Base-by-base conservation (phyloP, 2,113 vertebrate species). In the Tragelaphus buxtoni region DNA sequence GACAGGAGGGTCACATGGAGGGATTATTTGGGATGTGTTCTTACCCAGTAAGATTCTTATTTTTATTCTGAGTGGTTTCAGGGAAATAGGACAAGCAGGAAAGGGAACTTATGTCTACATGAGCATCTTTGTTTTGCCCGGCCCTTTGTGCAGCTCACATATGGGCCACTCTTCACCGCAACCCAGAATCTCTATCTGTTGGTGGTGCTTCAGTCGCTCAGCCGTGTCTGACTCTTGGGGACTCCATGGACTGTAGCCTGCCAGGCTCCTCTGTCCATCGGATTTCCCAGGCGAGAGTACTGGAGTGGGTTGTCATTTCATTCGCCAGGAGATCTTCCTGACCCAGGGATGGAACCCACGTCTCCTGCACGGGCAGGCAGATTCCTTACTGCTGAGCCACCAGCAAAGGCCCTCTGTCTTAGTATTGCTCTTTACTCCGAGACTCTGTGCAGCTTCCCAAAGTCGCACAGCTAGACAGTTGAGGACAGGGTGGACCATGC, bases 31-130 rank as follows among this genome's bases (percentile, higher is more conserved):
- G 77, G 49, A 28, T 26, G 28, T 9, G 3, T 35, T 61, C 63
- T 22, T 11, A 2, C 26, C 17, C 42, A 49, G 4, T 22, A 9
- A 13, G 35, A 17, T 0, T 47, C 72, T 49, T 65, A 4, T 2
- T 32, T 82, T n/a, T 16, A 3, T 47, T 32, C 85, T 22, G 58
- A 3, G 42, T 4, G 8, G 60, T 1, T 14, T 51, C 6, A 30
- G 55, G 39, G 63, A 47, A 20, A 22, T 17, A 4, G 14, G 30
- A n/a, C 2, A 47, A 56, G 35, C 24, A 13, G 17, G 17, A 26
- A 51, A 58, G 9, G 4, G 8, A 22, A 39, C 2, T n/a, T 2
- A 1, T 0, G 4, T 2, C 80, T 28, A 24, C 45, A 2, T 0
- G 42, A 69, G 85, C 10, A 0, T 47, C 87, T 53, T 2, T 30